phyloP scores from a whole-genome alignment of 2,113 vertebrate genomes.

The Lonchura striata region DNA sequence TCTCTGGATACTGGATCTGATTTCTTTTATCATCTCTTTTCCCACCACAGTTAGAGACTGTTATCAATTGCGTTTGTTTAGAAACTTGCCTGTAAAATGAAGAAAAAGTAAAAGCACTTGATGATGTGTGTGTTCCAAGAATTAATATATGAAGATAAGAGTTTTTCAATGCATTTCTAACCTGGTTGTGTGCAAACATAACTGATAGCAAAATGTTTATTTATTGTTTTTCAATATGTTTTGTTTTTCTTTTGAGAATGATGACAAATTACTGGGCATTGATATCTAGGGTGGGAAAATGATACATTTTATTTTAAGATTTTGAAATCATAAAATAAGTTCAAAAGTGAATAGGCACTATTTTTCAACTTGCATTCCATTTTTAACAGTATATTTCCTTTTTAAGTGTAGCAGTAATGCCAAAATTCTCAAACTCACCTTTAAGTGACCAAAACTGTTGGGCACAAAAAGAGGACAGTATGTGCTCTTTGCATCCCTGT shows the following conservation, averaged over 20 bases:
- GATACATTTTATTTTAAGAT: neutral
- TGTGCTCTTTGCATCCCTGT: neutral
- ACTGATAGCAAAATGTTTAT: neutral
- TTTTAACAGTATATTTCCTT: neutral
- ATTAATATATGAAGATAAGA: neutral
- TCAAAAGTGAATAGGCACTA: neutral
- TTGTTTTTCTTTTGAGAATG: neutral
- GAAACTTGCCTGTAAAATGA: neutral
- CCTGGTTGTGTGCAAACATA: neutral
- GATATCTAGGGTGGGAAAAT: neutral
- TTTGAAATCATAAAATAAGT: neutral
- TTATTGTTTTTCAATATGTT: neutral
- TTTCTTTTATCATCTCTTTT: neutral
- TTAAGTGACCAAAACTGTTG: neutral
- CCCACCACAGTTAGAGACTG: neutral
- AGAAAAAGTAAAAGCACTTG: neutral
- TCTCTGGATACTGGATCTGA: neutral
- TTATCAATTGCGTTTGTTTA: neutral
- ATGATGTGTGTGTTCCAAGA: neutral
- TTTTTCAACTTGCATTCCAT: neutral
- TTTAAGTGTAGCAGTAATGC: neutral
- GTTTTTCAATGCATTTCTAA: neutral
- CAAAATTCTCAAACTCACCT: neutral
- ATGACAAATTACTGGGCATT: neutral
- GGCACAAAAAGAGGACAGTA: neutral